phyloP scores from a whole-genome alignment of 2,113 vertebrate genomes.

The Phyllopteryx taeniolatus region DNA sequence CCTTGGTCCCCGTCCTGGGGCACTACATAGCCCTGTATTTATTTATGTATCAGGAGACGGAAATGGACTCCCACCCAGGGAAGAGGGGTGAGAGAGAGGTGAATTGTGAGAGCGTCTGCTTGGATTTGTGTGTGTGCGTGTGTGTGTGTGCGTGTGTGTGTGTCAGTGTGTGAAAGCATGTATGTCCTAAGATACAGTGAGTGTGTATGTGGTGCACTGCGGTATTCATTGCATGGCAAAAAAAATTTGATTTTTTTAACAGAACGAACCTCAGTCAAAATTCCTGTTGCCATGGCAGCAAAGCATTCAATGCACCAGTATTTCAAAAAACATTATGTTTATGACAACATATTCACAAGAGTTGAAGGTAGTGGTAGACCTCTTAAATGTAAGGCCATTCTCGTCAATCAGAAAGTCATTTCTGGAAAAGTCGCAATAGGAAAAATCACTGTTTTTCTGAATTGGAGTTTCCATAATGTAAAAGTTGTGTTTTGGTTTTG shows the following conservation, averaged over 20 bases:
- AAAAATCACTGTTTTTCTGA: neutral
- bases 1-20: conserved; percentile 60
- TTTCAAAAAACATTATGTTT: neutral
- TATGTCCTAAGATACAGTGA: neutral
- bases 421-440: neutral
- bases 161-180: neutral
- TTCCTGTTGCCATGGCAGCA: conserved; percentile 17
- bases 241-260: neutral
- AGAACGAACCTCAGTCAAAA: neutral
- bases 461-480: neutral
- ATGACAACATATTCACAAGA: neutral
- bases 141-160: neutral
- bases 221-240: conserved; percentile 11
- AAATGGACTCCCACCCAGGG: conserved; percentile 74
- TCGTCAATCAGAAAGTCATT: neutral
- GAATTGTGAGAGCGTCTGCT: conserved; percentile 43
- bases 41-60: conserved; percentile 74
- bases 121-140: conserved; percentile 18
- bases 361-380: neutral
- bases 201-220: conserved; percentile 6
- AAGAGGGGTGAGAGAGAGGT: conserved; percentile 67
- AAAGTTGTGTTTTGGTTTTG: neutral
- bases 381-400: neutral
- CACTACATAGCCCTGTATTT: conserved; percentile 64
- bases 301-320: neutral